A percentile compares a stretch with the other conserved stretches of the same genome.
Conservation (phyloP, 2,888 invertebrate genomes). For the Hypena proboscidalis region DNA sequence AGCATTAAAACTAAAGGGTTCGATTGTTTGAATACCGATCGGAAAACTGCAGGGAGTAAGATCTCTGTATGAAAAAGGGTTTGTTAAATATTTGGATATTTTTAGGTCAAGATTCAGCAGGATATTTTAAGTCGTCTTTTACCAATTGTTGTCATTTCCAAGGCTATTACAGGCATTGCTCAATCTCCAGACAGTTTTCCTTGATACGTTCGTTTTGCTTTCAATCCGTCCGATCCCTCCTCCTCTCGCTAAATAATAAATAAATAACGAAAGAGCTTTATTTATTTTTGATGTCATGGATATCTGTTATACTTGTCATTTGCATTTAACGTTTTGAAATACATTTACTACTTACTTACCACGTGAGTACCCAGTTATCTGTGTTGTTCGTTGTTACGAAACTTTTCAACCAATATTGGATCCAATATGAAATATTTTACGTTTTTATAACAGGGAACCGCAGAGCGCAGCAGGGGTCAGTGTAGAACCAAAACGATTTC, state of each 20-base stretch:
- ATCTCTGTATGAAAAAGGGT: no score
- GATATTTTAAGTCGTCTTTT: neutral
- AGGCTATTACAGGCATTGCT: neutral
- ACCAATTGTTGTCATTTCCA: neutral
- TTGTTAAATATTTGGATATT: no score
- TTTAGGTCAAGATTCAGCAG: neutral
- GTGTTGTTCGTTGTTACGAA: constrained; percentile 37
- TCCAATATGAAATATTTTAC: constrained; percentile 48
- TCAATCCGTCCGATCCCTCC: constrained; percentile 1
- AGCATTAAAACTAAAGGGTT: no score
- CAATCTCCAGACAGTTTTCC: neutral
- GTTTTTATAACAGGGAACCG: constrained; percentile 54
- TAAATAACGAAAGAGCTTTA: constrained; percentile 7
- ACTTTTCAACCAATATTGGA: constrained; percentile 48
- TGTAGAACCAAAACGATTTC: constrained; percentile 69
- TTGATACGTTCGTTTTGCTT: constrained; percentile 4
- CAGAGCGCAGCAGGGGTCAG: constrained; percentile 64
- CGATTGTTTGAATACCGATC: no score
- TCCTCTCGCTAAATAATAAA: constrained; percentile 6
- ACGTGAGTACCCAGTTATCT: constrained; percentile 9
- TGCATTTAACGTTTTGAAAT: constrained; percentile 30
- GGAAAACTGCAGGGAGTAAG: no score
- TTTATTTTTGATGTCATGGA: constrained; percentile 23
- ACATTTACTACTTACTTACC: constrained; percentile 33
- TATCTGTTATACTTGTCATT: constrained; percentile 25